Base-by-base conservation (phyloP, 2,797 vertebrate species). In the Alectoris magna region DNA sequence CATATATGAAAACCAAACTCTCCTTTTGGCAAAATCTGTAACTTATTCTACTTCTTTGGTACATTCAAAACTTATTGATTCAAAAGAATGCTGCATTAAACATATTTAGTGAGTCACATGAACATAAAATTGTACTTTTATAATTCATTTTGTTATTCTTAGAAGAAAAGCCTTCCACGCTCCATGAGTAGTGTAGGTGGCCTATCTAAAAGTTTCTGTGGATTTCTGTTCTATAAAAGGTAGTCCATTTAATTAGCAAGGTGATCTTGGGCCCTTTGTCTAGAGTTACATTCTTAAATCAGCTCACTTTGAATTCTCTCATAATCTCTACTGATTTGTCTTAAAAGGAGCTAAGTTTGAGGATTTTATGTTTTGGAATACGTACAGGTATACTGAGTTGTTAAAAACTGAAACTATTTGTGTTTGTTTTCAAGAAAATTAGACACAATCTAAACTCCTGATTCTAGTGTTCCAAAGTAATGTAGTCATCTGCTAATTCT, bases 91-190 rank as follows among this genome's bases (percentile, higher is more conserved):
- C 27, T 81, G 44, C 66, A 80, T 97, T 89, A 91, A 96, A 96
- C 96, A 96, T 41, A 97, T 94, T 96, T 96, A 97, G 95, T 96
- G 92, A 41, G 34, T 80, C 76, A 27, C 93, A 69, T 94, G 64
- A 94, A 87, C 72, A 96, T 95, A 96, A 97, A 96, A 93, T 72
- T 93, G 96, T 96, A 95, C n/a, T 92, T 97, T 95, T 94, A 94
- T 90, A 97, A 95, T 55, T 77, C 43, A 84, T 86, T 93, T 96
- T 78, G 63, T 22, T 34, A 88, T 91, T 95, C 81, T 91, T 88
- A 66, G 41, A 88, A 91, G 71, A 94, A 97, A 96, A 91, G 6
- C 15, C 91, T 71, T 87, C 70, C 4, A 9, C 41, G 27, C 36
- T 94, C 55, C 43, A 17, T 87, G 81, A 66, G 58, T 90, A 90